phyloP scores from a whole-genome alignment of 2,113 vertebrate species.

The Empidonax alnorum region DNA sequence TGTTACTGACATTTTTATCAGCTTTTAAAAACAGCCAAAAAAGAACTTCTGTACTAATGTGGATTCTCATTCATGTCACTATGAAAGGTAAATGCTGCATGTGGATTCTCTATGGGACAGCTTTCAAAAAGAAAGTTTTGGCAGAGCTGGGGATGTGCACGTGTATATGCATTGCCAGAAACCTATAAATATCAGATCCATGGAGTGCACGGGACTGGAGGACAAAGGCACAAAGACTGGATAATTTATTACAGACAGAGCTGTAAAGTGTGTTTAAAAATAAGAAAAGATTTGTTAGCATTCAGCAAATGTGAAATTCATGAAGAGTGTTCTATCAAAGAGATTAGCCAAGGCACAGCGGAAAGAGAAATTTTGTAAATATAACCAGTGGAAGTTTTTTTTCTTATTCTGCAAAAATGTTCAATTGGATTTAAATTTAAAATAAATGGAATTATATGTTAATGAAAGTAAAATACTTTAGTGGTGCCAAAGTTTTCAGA shows the following conservation, averaged over 20 bases:
- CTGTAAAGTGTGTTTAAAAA: slow-evolving; percentile 27
- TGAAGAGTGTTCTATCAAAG: slow-evolving; percentile 26
- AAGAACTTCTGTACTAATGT: not conserved
- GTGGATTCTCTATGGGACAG: not conserved
- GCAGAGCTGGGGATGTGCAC: not conserved
- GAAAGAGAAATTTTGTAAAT: slow-evolving; percentile 59
- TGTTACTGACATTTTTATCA: not conserved
- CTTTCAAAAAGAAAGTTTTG: not conserved
- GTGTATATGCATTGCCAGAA: not conserved
- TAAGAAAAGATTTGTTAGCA: slow-evolving; percentile 21
- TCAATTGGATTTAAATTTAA: slow-evolving; percentile 16
- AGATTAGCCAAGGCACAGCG: slow-evolving; percentile 28
- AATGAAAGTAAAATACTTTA: slow-evolving; percentile 21
- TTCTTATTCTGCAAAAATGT: slow-evolving; percentile 23
- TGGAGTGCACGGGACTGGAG: not conserved
- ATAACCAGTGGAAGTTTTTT: slow-evolving; percentile 36
- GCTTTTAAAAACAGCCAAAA: not conserved
- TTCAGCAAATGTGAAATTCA: slow-evolving; percentile 46
- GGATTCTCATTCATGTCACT: not conserved
- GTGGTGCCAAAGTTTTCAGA: not conserved
- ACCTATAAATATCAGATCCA: slow-evolving; percentile 25
- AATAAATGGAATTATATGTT: slow-evolving; percentile 15
- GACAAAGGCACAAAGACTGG: slow-evolving; percentile 16
- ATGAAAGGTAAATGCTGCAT: slow-evolving; percentile 35
- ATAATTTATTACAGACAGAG: slow-evolving; percentile 5